Base-by-base conservation (phyloP, 2,113 vertebrate species). In the Nettapus auritus region DNA sequence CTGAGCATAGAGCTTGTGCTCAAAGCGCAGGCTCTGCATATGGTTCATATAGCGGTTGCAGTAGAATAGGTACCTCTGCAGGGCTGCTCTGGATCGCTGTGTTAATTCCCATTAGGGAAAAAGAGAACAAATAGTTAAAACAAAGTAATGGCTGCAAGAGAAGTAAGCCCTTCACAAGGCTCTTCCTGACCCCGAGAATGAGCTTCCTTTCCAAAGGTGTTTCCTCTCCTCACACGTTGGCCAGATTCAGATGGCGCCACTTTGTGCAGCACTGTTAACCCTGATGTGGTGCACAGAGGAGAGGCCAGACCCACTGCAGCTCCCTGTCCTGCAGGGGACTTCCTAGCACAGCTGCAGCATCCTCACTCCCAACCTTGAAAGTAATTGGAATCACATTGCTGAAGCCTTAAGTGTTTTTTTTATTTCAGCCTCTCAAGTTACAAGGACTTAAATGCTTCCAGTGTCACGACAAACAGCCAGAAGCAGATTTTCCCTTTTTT, bases 11-110 rank as follows among this genome's bases (percentile, higher is more conserved):
- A 99, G 98, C 97, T 99, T 99, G 98, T 99, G 99, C 98, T 99
- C 99, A 38, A 99, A 99, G 98, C 99, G 99, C 97, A 99, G 98
- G 97, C 99, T 99, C 98, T 99, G 99, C 99, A 99, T 99, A 98
- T 99, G 99, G 98, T 99, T 99, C 99, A 99, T 99, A 95, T 99
- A 99, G 97, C 99, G 99, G 97, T 99, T 99, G 98, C 99, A 99
- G 98, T 99, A 99, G 98, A 99, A 99, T 96, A 99, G 99, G 98
- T 99, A 99, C 98, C 99, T 98, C 98, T 99, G 99, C 97, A 99
- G 97, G 93, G 99, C 99, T 85, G 99, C 99, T 97, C 99, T 98
- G 89, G 99, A 99, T 96, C 99, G 98, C 99, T 99, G 98, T 25
- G 73, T 96, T 93, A 97, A 96, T 97, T 95, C 90, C 97, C 97